Evolutionary conservation across 2,113 vertebrate species (phyloP).

Genomic region (Rhadina sibilatrix): DNA sequence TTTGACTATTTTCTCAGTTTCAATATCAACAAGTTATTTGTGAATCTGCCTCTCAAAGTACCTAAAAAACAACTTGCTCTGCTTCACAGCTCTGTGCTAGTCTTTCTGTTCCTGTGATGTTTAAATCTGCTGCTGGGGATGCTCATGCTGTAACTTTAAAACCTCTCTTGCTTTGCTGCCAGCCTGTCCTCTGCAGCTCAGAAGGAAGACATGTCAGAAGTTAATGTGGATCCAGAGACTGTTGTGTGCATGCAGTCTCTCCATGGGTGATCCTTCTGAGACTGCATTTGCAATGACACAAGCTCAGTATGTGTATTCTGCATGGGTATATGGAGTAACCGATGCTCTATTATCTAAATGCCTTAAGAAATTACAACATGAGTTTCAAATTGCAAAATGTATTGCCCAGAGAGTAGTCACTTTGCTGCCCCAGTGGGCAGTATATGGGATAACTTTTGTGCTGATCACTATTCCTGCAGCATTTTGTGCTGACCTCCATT

Average conservation of each 20-base stretch:
- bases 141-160: neutral
- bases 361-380: neutral
- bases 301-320: neutral
- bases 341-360: neutral
- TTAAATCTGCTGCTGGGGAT: neutral
- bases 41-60: neutral
- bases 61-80: neutral
- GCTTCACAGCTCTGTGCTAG: neutral
- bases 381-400: neutral
- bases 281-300: neutral
- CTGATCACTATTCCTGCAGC: neutral
- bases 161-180: neutral
- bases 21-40: neutral
- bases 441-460: neutral
- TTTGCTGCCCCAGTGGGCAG: neutral
- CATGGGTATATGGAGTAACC: neutral
- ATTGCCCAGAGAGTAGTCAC: neutral
- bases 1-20: conserved; percentile 20
- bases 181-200: neutral
- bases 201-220: neutral
- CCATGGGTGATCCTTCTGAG: accelerated
- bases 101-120: neutral
- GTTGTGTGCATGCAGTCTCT: neutral
- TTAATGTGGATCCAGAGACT: neutral
- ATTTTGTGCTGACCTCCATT: neutral